Base-by-base conservation (phyloP, 2,797 vertebrate genomes). In the Urocyon cinereoargenteus region DNA sequence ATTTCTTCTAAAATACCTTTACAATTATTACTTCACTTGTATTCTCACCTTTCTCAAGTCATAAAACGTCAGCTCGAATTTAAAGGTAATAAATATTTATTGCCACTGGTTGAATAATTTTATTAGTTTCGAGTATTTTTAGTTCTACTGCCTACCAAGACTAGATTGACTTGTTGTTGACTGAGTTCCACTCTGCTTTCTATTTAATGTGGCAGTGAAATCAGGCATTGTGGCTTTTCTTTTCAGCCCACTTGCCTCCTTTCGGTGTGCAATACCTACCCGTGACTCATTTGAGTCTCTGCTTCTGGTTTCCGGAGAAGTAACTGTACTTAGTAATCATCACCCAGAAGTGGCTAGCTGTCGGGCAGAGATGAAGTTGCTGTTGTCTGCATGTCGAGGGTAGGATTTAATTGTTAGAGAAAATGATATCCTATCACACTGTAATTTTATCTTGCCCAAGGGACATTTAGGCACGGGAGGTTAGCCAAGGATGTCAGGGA, bases 331-430 rank as follows among this genome's bases (percentile, higher is more conserved):
- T 66, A 77, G 78, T 75, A 73, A 77, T 73, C 83, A 78, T 94
- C 79, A 84, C 24, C 53, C 34, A 0, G 86, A 93, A 82, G 68
- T 64, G 68, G 40, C 73, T 79, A 40, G 73, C 85, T 92, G 28
- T 66, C 81, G 88, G 22, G 64, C 82, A 88, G 83, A 53, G 73
- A 86, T 87, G 90, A 97, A 95, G 94, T 66, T 89, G 86, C 70
- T 64, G 86, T 93, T 84, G 61, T 97, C 73, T 96, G 87, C 40
- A 75, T 77, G n/a, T 91, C 78, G 94, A 70, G 88, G 85, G 68
- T 16, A 45, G 97, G 75, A 91, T 96, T 98, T 98, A 97, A 95
- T 93, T 96, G 88, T 94, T 72, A 97, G 90, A 93, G 95, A 97
- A 97, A 90, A 90, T 97, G 96, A 96, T 97, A 96, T 91, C 59